A percentile compares a stretch with the other conserved stretches of the same genome.
These are phyloP conservation scores for Pseudopleuronectes americanus DNA, from an alignment of 2,797 vertebrate species.

Conservation along the genomic window DNA sequence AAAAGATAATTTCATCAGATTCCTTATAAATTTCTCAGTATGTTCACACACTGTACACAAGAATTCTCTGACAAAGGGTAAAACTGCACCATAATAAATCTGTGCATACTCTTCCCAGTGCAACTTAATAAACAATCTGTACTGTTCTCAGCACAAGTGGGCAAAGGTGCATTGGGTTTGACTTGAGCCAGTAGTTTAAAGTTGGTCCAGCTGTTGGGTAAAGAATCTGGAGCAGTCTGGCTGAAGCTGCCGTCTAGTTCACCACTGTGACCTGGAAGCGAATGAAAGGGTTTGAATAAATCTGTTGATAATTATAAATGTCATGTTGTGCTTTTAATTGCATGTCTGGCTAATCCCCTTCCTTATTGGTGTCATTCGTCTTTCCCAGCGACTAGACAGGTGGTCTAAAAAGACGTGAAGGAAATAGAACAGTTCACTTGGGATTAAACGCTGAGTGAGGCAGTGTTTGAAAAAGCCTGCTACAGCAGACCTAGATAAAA, in stretches of 20 bases:
- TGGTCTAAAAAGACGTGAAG: conserved; percentile 51
- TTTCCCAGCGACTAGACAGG: conserved; percentile 44
- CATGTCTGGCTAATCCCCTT: conserved; percentile 5
- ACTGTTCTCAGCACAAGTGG: neutral
- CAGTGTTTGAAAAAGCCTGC: conserved; percentile 60
- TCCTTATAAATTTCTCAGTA: too few relatives aligned
- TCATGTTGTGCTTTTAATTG: conserved; percentile 35
- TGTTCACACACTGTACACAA: too few relatives aligned
- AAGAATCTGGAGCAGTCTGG: conserved; percentile 9
- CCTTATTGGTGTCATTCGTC: conserved; percentile 24
- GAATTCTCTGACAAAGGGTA: too few relatives aligned
- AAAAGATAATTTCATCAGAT: too few relatives aligned
- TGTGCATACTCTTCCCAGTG: too few relatives aligned
- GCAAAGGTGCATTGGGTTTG: conserved; percentile 1
- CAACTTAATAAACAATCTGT: too few relatives aligned
- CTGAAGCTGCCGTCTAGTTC: conserved; percentile 33
- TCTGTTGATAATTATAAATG: conserved; percentile 31
- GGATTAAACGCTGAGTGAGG: conserved; percentile 72
- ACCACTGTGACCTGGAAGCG: conserved; percentile 58
- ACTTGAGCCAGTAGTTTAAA: conserved; percentile 38
- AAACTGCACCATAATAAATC: too few relatives aligned
- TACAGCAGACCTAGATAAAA: conserved; percentile 62
- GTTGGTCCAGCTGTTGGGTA: conserved; percentile 36
- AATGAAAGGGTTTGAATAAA: conserved; percentile 43
- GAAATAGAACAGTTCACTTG: conserved; percentile 76